phyloP scores from a whole-genome alignment of 2,888 invertebrate species.

The Epinotia ramella region DNA sequence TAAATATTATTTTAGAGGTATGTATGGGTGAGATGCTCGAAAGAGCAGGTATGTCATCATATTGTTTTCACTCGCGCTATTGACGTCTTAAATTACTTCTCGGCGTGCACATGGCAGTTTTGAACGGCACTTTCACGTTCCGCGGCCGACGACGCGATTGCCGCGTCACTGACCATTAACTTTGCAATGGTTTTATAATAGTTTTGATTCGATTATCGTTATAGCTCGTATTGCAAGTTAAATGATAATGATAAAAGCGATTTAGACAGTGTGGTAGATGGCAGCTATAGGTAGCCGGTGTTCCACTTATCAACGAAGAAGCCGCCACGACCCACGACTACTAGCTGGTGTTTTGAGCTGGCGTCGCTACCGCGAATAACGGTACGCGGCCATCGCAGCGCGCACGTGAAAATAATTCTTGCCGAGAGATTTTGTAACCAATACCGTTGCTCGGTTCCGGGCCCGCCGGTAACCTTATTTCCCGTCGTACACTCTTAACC shows the following conservation, averaged over 20 bases:
- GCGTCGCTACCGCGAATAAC: slow-evolving; percentile 70
- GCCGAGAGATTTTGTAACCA: slow-evolving; percentile 84
- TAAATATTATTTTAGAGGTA: neutral
- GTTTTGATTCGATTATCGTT: neutral
- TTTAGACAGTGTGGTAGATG: slow-evolving; percentile 48
- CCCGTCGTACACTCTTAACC: slow-evolving; percentile 67
- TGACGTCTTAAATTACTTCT: slow-evolving; percentile 15
- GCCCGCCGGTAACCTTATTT: slow-evolving; percentile 82
- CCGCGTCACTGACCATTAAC: slow-evolving; percentile 40
- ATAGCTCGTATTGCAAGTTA: slow-evolving; percentile 24
- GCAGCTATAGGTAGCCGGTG: slow-evolving; percentile 55
- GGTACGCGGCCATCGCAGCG: slow-evolving; percentile 68
- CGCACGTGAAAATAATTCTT: slow-evolving; percentile 85
- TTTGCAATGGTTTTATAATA: slow-evolving; percentile 16
- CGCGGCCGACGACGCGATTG: slow-evolving; percentile 48
- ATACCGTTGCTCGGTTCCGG: slow-evolving; percentile 84
- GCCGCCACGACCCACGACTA: slow-evolving; percentile 62
- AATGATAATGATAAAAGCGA: neutral
- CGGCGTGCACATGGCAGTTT: slow-evolving; percentile 61
- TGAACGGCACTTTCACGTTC: slow-evolving; percentile 78
- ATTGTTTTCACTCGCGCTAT: slow-evolving; percentile 33
- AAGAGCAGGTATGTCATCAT: neutral
- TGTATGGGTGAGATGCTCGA: neutral
- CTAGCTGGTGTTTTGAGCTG: slow-evolving; percentile 64
- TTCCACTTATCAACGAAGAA: slow-evolving; percentile 67